These are phyloP conservation scores for Brachynemurus nebulosus DNA, from an alignment of 2,888 invertebrate genomes.

Conservation along the genomic window DNA sequence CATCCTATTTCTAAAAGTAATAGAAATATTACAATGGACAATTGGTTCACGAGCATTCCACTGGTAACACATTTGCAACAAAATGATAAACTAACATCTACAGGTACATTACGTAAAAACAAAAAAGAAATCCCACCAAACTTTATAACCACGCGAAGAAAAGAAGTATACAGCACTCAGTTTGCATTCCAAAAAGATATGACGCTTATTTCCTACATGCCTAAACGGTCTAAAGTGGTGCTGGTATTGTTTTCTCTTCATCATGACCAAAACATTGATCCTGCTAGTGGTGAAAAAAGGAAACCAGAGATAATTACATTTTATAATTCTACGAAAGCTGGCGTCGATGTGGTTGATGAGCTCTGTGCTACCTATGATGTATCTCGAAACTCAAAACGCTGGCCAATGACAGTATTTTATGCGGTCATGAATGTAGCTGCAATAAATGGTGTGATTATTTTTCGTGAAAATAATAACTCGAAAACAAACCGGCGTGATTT, in stretches of 20 bases:
- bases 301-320: slow-evolving; percentile 16
- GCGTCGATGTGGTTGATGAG: slow-evolving; percentile 20
- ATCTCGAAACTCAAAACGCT: slow-evolving; percentile 18
- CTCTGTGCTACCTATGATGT: slow-evolving; percentile 16
- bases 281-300: slow-evolving; percentile 10
- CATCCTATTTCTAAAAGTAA: slow-evolving; percentile 14
- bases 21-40: slow-evolving; percentile 20
- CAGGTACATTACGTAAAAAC: slow-evolving; percentile 15
- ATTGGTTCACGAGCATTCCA: slow-evolving; percentile 18
- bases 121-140: slow-evolving; percentile 10
- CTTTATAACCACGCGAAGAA: background rate
- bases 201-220: slow-evolving; percentile 13
- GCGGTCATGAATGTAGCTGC: slow-evolving; percentile 18
- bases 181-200: slow-evolving; percentile 10
- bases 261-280: slow-evolving; percentile 12
- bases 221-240: slow-evolving; percentile 13
- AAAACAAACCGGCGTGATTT: too few species aligned
- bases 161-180: background rate
- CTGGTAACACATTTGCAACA: slow-evolving; percentile 12
- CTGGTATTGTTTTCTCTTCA: slow-evolving; percentile 12
- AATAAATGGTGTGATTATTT: slow-evolving; percentile 16
- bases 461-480: slow-evolving; percentile 7
- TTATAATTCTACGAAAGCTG: slow-evolving; percentile 18
- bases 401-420: slow-evolving; percentile 20
- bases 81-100: slow-evolving; percentile 11